These are phyloP conservation scores for Resseliella maxima DNA, from an alignment of 2,888 invertebrate species.

Conservation along the genomic window DNA sequence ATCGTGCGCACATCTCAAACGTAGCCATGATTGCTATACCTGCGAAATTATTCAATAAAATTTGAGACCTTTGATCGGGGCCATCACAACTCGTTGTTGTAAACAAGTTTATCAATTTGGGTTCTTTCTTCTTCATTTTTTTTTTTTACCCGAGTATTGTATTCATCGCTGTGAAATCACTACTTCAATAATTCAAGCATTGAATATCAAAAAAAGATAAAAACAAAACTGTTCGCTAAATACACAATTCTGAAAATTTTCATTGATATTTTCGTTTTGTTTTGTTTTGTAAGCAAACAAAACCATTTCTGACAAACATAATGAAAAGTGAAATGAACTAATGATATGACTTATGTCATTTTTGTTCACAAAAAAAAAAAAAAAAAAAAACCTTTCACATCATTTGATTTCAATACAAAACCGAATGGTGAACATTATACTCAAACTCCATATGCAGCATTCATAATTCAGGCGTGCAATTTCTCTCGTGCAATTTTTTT, in stretches of 20 bases:
- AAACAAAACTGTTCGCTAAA: background rate
- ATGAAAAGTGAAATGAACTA: conserved; percentile 6
- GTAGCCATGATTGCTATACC: conserved; percentile 40
- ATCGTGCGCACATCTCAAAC: conserved; percentile 27
- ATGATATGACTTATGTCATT: conserved; percentile 35
- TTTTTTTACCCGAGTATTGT: background rate
- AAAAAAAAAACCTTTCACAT: conserved; percentile 3
- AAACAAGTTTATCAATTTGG: conserved; percentile 51
- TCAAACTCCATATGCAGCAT: conserved; percentile 28
- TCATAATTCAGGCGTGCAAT: conserved; percentile 36
- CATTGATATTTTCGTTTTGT: background rate
- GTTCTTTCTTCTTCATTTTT: background rate
- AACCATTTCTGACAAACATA: background rate
- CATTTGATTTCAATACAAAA: conserved; percentile 36
- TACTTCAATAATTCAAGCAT: conserved; percentile 16
- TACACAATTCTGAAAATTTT: background rate
- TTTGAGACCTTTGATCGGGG: conserved; percentile 36
- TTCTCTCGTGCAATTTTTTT: background rate
- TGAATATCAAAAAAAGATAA: background rate
- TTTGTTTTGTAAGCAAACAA: background rate
- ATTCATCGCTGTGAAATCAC: background rate
- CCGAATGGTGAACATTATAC: background rate
- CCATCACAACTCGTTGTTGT: background rate
- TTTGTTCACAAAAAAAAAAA: background rate
- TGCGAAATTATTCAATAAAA: conserved; percentile 37